Base-by-base conservation (phyloP, 2,113 vertebrate species). In the Trogon melanurus region DNA sequence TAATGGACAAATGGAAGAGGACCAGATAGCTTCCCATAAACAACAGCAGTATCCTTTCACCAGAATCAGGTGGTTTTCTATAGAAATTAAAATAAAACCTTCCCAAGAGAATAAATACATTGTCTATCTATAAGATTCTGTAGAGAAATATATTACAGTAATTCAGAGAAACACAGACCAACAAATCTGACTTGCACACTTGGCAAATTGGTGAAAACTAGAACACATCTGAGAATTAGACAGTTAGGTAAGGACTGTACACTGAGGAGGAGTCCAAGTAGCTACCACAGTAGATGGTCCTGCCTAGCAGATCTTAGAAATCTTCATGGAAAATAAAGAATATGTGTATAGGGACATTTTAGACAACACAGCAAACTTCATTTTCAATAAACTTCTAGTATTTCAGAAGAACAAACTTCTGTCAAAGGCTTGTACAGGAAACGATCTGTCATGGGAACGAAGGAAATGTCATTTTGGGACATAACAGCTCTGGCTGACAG, bases 221-320 rank as follows among this genome's bases (percentile, higher is more conserved):
- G 45, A 50, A 47, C 12, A 56, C 25, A 60, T 25, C 4, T 78
- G 22, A 65, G n/a, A 88, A 88, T 70, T 32, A 72, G 27, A 51
- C 8, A 38, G 25, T 57, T 56, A 60, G 19, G 25, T 30, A 67
- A 58, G 30, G 38, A 80, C 10, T 29, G 11, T 20, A 54, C 16
- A 10, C 4, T 17, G 38, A 50, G 7, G 16, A 71, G 2, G 10
- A 22, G 3, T 41, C 19, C 74, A 73, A 11, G 16, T 17, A 72
- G 18, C 19, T 88, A 44, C 12, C 1, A 3, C 0, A n/a, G 25
- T 41, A 70, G 47, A 81, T 10, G 8, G 19, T 11, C 13, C 44
- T 18, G 12, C 6, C 16, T 65, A 45, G 9, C 21, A 51, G 10
- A 70, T 10, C 20, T 30, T 27, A 51, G 23, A 88, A 79, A 57